Evolutionary conservation across 2,888 invertebrate species (phyloP), one percentile per base, ranked within the genome.

Genomic region (Torymus aiolomorphi): DNA sequence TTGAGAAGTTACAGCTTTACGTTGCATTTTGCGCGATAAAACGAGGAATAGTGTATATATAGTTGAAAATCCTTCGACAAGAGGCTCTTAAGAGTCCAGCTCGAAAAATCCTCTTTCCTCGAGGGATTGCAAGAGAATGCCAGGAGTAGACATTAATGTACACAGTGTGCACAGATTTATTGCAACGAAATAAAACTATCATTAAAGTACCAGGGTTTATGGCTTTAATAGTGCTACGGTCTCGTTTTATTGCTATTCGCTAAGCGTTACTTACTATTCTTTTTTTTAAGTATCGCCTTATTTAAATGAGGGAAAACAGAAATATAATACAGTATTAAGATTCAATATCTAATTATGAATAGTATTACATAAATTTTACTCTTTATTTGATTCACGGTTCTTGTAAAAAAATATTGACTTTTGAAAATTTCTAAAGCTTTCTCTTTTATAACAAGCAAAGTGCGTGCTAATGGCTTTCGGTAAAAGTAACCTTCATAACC

Each of bases 11-110:
- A 42, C 42, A 42, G 42, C 42, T 42, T 42, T 8, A 8, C 42
- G 42, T 42, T 42, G 42, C 8, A 42, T 42, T 42, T 42, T 42
- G 5, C 42, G 8, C 42, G 42, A 42, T 42, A 42, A 42, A 42
- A 42, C 42, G 8, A 42, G 42, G 98, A 52, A 61, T 14, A 20
- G 49, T 71, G 24, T 57, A 59, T 10, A 42, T 57, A 66, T 51
- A 51, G 66, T 52, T 66, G 14, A 20, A 51, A 57, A 75, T 61
- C 49, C 51, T 63, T 70, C 5, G 69, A 63, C 62, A 76, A 76
- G 62, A 62, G 49, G 42, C 42, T 70, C 56, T 67, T 54, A 24
- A 52, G 54, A 61, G 8, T n/a, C 54, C 16, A 62, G n/a, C 52
- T 67, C 54, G 52, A 61, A 75, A 75, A 75, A 67, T 67, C 14